Conservation (phyloP, 2,888 invertebrate genomes). For the Drosophila anomalata region DNA sequence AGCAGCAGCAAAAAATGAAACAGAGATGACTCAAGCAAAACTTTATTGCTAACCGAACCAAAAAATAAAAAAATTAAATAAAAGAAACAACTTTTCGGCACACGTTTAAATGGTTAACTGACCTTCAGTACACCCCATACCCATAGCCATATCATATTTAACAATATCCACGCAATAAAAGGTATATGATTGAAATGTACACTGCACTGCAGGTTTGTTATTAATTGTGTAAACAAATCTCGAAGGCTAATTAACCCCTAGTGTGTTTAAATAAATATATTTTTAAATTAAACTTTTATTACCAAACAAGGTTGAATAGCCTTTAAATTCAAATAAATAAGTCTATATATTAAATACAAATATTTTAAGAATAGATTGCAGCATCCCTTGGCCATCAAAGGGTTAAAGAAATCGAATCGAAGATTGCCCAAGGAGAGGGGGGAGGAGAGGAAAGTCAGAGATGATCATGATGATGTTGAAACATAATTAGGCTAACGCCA, state of each 20-base stretch:
- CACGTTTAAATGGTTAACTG: constrained; percentile 32
- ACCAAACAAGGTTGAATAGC: background rate
- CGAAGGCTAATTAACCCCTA: constrained; percentile 60
- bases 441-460: background rate
- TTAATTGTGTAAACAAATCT: constrained; percentile 53
- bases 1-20: constrained; percentile 9
- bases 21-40: constrained; percentile 65
- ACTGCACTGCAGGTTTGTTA: constrained; percentile 22
- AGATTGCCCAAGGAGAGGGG: constrained; percentile 4
- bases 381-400: background rate
- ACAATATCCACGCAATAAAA: constrained; percentile 41
- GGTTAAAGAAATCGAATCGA: constrained; percentile 15
- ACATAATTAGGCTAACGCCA: constrained; percentile 37
- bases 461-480: constrained; percentile 9
- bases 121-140: constrained; percentile 46
- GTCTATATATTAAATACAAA: no score
- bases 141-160: constrained; percentile 24
- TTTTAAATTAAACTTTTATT: background rate
- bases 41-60: constrained; percentile 58
- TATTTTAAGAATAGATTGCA: no score
- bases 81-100: constrained; percentile 33
- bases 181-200: constrained; percentile 41
- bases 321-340: no score
- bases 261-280: background rate
- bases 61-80: constrained; percentile 10